Evolutionary conservation across 2,113 vertebrate genomes (phyloP).

Genomic region (Dissostichus mawsoni): DNA sequence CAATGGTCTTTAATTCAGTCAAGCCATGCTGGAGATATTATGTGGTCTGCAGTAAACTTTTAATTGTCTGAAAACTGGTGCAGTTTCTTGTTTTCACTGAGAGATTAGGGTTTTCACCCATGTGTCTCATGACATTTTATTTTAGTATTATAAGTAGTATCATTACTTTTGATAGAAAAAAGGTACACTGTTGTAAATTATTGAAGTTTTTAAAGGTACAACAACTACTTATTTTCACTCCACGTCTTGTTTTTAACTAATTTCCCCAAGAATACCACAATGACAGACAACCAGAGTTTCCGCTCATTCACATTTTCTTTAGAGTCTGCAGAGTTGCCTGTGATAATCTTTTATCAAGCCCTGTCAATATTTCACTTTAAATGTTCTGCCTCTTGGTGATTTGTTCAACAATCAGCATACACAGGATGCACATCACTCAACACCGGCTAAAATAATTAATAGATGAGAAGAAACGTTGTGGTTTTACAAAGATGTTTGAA

Average conservation of each 20-base stretch:
- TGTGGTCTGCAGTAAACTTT: constrained; percentile 40
- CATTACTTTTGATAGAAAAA: too few relatives aligned
- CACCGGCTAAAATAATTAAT: neutral
- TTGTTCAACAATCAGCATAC: neutral
- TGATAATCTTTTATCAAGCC: neutral
- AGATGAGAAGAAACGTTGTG: too few relatives aligned
- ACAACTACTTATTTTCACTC: neutral
- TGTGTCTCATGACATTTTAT: neutral
- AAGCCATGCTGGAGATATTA: constrained; percentile 3
- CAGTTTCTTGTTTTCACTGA: constrained; percentile 2
- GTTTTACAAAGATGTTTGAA: neutral
- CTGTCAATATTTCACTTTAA: neutral
- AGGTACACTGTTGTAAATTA: neutral
- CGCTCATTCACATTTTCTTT: neutral
- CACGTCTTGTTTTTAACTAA: too few relatives aligned
- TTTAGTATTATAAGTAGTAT: too few relatives aligned
- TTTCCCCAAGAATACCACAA: too few relatives aligned
- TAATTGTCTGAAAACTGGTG: neutral
- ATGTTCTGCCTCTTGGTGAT: neutral
- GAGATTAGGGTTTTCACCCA: neutral
- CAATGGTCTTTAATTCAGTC: constrained; percentile 6
- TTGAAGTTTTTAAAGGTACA: neutral
- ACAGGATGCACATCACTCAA: neutral
- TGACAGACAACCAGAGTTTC: too few relatives aligned
- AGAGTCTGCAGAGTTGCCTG: neutral